Conservation (phyloP, 2,888 invertebrate genomes). For the Stenoptilia bipunctidactyla region DNA sequence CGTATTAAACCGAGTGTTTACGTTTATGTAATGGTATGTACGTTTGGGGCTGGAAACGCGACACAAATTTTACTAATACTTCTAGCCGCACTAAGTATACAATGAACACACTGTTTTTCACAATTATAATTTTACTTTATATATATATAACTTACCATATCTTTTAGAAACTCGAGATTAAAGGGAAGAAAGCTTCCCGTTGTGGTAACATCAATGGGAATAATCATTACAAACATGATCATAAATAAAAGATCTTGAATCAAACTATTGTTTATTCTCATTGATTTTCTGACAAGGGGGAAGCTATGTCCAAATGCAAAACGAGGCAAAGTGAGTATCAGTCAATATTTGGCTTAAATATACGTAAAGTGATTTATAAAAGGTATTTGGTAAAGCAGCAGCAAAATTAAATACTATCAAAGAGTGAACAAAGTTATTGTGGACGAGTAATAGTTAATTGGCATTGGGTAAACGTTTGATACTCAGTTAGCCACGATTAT, state of each 20-base stretch:
- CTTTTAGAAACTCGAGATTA: conserved; percentile 6
- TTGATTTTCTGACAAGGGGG: background rate
- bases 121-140: conserved; percentile 2
- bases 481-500: no score
- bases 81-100: conserved; percentile 57
- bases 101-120: conserved; percentile 47
- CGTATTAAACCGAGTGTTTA: no score
- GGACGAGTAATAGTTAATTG: no score
- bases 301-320: conserved; percentile 3
- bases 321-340: conserved; percentile 6
- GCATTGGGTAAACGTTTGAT: no score
- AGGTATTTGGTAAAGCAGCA: background rate
- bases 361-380: no score
- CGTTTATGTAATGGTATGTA: no score
- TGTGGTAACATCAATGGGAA: no score
- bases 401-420: no score
- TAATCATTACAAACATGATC: no score
- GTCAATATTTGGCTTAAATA: no score
- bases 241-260: no score
- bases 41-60: conserved; percentile 1
- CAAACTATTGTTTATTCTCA: conserved; percentile 1
- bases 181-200: background rate
- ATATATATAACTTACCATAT: conserved; percentile 2
- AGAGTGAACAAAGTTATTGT: no score
- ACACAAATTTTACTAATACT: conserved; percentile 23